Evolutionary conservation across 2,113 vertebrate species (phyloP), one percentile per base, ranked within the genome.

Genomic region (Thalassoma bifasciatum): DNA sequence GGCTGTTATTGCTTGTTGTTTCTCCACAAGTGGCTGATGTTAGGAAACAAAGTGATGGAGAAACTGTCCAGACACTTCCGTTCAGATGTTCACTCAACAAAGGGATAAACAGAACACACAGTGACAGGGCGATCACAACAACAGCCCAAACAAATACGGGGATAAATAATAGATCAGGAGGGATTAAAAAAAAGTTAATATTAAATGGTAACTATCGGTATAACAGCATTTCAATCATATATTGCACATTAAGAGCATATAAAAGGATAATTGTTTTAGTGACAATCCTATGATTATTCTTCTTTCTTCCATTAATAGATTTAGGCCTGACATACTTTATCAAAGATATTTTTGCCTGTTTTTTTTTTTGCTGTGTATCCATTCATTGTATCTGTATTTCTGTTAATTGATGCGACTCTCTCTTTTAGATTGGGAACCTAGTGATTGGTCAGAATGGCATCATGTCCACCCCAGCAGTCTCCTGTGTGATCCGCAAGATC

Each of bases 361-460:
- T 9, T 51, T 30, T n/a, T 4, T 9, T 51, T 30, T 30, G 30
- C n/a, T 30, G 30, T 30, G 30, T 30, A 30, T 3, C 46, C 0
- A 2, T 30, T 51, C 16, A 23, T 24, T 1, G 7, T 14, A 21
- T 23, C 8, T 57, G 13, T 46, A 7, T 51, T 0, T 72, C 14
- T 4, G 26, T 68, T 63, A 24, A 56, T 74, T 22, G 44, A n/a
- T 42, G 6, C 34, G 50, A 17, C 50, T 16, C 14, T 77, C 17
- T 66, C 5, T 86, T 74, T 54, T 87, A 99, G 98, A 97, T 99
- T n/a, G 96, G 95, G 34, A 95, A 94, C 54, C 82, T 99, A 69
- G 97, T 99, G 56, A 97, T 99, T 22, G 98, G 98, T 65, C 98
- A 99, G 92, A 94, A 99, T 60, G 97, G 98, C 38, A 99, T 99